Base-by-base conservation (phyloP, 2,113 vertebrate species). In the Dasyornis broadbenti region DNA sequence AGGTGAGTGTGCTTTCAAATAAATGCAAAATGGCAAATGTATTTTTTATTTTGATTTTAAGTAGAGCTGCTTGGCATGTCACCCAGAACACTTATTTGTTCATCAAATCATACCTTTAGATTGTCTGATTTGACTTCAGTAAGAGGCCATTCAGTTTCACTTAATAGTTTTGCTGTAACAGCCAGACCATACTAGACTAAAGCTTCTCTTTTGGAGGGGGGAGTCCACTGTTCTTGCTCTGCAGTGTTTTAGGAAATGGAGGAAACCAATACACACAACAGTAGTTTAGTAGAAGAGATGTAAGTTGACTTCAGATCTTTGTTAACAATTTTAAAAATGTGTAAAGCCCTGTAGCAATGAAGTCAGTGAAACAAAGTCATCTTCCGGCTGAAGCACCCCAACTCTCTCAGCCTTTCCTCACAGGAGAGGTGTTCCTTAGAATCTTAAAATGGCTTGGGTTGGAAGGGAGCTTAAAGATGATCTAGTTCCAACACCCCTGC, bases 1-100 rank as follows among this genome's bases (percentile, higher is more conserved):
- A 98, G 99, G 99, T 99, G 69, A 90, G 92, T 77, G 6, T 79
- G 37, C 56, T 76, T 84, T 68, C 28, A 71, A 44, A 40, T 70
- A 56, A 88, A 50, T 50, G 18, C 23, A 82, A 54, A 72, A 31
- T 44, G 15, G 9, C 15, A 50, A 6, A 33, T 45, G 4, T 47
- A 2, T 56, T 76, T 24, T 77, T 80, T 86, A 9, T 73, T 82
- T 76, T 40, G 14, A 20, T 89, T 63, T 57, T 82, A 70, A 20
- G 4, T 63, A 37, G 37, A 77, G 13, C 27, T 82, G 1, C 40
- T 84, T 86, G 13, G 12, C 4, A 3, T 39, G 7, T 92, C 66
- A 50, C 1, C 2, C 30, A 44, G 65, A 63, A 39, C 35, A 8
- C 10, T 77, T 23, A 28, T 59, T 63, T 78, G 19, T 68, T 96